Percentiles rank a stretch among this genome's conserved stretches.
These are phyloP conservation scores for Promerops cafer DNA, from an alignment of 2,113 vertebrate genomes.

Conservation along the genomic window DNA sequence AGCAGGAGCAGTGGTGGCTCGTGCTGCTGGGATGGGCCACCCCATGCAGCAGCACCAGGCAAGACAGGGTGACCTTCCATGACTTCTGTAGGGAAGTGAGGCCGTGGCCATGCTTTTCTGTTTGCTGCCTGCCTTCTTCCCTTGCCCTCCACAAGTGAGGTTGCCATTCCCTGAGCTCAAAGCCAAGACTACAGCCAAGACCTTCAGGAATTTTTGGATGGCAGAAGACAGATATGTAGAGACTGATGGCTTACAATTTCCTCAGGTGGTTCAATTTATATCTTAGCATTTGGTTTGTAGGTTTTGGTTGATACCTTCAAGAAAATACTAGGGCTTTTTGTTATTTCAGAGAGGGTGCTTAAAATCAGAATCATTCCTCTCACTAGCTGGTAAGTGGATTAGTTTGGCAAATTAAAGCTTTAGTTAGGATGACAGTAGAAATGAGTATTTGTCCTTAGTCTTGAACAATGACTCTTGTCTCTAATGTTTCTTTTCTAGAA, in stretches of 20 bases:
- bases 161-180: not conserved
- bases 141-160: not conserved
- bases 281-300: not conserved
- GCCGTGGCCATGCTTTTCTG: not conserved
- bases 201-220: not conserved
- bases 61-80: not conserved
- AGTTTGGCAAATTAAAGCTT: slow-evolving; percentile 33
- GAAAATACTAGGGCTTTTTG: not conserved
- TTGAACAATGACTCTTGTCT: slow-evolving; percentile 1
- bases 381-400: slow-evolving; percentile 24
- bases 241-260: not conserved
- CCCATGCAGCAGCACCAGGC: not conserved
- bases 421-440: not conserved
- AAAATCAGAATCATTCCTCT: not conserved
- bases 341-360: not conserved
- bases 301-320: not conserved
- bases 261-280: not conserved
- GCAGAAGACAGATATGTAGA: not conserved
- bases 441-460: not conserved
- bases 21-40: not conserved
- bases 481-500: slow-evolving; percentile 6
- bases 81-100: not conserved
- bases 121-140: not conserved
- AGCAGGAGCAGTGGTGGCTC: not conserved
- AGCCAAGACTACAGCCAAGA: not conserved